Base-by-base conservation (phyloP, 1,140 invertebrate genomes). In the Drosophila nannoptera region DNA sequence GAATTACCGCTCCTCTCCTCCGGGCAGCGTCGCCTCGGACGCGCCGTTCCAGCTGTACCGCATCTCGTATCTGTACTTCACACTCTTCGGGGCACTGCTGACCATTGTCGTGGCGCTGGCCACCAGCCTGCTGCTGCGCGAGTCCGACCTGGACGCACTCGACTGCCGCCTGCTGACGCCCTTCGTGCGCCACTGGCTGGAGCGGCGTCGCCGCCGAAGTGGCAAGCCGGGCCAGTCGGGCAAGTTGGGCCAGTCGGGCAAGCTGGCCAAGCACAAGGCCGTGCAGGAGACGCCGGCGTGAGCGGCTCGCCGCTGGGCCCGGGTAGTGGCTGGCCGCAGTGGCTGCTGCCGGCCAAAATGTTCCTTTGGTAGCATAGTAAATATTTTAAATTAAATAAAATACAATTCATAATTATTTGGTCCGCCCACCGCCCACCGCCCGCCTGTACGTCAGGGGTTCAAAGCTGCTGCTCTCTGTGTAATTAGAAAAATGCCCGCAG, bases 41-140 rank as follows among this genome's bases (percentile, higher is more conserved):
- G 60, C 53, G 0, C 65, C 77, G 3, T 87, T 86, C n/a, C 71
- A 82, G 58, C 65, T 86, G n/a, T 73, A 86, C 66, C 91, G 91
- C 53, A 88, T 93, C 35, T 94, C 93, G 58, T 94, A 94, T 74
- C 76, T 94, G 7, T 94, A 93, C 92, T 93, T 94, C 55, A 93
- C 93, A 0, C 80, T 92, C 2, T 90, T 93, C 9, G 93, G 93
- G 4, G 89, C 92, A 2, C n/a, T 92, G 2, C 90, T 95, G 1
- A 94, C 94, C 0, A 92, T 95, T n/a, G 84, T 91, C 11, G 91
- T 95, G 6, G 94, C 92, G 2, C 78, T 93, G 4, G 56, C 92
- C 0, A 91, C 92, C 4, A 94, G 90, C 73, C 89, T 92, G 55
- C 88, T 90, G 66, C 91, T 91, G 12, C 92, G 73, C 72, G 91